phyloP scores from a whole-genome alignment of 1,140 invertebrate species.

The Atta cephalotes region DNA sequence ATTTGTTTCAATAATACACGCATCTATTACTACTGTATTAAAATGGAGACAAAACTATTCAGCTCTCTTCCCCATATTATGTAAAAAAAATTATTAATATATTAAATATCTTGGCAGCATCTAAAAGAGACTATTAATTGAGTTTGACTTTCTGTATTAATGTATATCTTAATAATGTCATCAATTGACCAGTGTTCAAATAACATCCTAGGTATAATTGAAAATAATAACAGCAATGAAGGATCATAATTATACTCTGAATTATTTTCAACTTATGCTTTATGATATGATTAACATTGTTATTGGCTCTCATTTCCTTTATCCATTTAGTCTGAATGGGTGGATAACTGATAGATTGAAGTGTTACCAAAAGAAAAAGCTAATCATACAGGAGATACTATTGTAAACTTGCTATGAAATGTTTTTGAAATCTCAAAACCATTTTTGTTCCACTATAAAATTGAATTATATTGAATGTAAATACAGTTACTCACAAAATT shows the following conservation, averaged over 20 bases:
- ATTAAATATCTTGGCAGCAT: conserved; percentile 86
- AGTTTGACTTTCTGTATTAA: conserved; percentile 87
- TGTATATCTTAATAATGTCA: conserved; percentile 89
- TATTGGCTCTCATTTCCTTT: conserved; percentile 88
- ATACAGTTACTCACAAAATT: neutral
- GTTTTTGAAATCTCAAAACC: conserved; percentile 97
- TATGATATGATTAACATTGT: conserved; percentile 85
- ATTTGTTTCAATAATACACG: too few species aligned
- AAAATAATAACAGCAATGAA: conserved; percentile 71
- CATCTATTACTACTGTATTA: too few species aligned
- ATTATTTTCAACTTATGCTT: conserved; percentile 82
- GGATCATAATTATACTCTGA: conserved; percentile 13
- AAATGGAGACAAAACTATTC: too few species aligned
- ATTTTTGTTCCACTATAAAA: conserved; percentile 96
- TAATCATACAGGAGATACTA: conserved; percentile 98
- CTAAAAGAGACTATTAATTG: conserved; percentile 88
- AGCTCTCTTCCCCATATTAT: neutral
- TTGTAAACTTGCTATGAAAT: conserved; percentile 95
- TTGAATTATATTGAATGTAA: conserved; percentile 55
- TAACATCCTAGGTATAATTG: conserved; percentile 93
- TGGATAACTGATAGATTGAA: conserved; percentile 89
- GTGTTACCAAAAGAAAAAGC: conserved; percentile 90
- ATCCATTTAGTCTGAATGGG: conserved; percentile 94
- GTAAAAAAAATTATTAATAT: neutral
- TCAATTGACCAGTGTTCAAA: conserved; percentile 94